Evolutionary conservation across 2,113 vertebrate genomes (phyloP).

Genomic region (Struthidea cinerea): DNA sequence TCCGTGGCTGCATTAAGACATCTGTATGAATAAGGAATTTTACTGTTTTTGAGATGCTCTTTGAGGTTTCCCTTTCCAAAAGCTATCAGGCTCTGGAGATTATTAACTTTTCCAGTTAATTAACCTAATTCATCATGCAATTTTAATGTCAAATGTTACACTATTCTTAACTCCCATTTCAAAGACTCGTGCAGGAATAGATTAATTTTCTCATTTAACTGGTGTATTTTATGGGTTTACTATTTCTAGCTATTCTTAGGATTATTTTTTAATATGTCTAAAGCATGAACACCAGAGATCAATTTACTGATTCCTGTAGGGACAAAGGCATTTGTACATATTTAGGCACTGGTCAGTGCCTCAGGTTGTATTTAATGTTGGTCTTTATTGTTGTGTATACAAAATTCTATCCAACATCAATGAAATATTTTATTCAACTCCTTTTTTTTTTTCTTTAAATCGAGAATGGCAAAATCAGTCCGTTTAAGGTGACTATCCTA

Average conservation of each 20-base stretch:
- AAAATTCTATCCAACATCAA: not conserved
- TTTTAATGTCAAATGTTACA: constrained; percentile 37
- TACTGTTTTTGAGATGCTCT: not conserved
- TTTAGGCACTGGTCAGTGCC: not conserved
- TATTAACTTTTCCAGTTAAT: constrained; percentile 54
- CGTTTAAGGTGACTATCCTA: not conserved
- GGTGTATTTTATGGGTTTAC: not conserved
- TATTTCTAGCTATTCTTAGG: not conserved
- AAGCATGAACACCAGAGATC: not conserved
- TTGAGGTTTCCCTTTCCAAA: not conserved
- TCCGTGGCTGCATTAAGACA: not conserved
- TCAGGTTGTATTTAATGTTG: not conserved
- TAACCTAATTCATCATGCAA: constrained; percentile 58
- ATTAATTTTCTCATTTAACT: constrained; percentile 14
- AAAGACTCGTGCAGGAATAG: constrained; percentile 6
- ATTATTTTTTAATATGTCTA: not conserved
- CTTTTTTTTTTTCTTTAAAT: not conserved
- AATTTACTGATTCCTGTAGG: not conserved
- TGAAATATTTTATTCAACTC: not conserved
- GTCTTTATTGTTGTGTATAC: not conserved
- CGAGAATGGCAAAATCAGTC: not conserved
- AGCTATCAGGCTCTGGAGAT: not conserved
- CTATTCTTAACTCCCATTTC: constrained; percentile 33
- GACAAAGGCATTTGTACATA: not conserved
- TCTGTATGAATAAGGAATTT: not conserved